These are phyloP conservation scores for Accipiter cooperii DNA, from an alignment of 2,113 vertebrate genomes.

Conservation along the genomic window DNA sequence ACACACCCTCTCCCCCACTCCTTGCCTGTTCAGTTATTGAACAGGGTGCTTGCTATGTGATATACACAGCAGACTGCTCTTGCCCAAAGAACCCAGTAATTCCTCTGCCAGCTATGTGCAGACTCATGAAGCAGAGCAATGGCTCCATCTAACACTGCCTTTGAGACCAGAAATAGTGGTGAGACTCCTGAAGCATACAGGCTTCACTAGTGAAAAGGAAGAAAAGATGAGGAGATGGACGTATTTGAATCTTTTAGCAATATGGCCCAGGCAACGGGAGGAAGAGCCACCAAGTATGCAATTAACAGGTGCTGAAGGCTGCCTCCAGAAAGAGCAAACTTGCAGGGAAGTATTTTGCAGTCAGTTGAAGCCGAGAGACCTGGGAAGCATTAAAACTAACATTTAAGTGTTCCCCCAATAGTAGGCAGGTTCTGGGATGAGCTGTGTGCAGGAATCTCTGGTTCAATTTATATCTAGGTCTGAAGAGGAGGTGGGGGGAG, in stretches of 20 bases:
- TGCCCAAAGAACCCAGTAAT: background rate
- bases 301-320: background rate
- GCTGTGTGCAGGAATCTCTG: background rate
- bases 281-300: background rate
- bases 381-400: background rate
- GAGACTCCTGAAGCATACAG: background rate
- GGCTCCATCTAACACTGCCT: background rate
- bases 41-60: accelerated
- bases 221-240: accelerated
- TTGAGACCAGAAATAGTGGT: background rate
- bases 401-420: background rate
- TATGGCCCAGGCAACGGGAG: background rate
- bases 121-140: background rate
- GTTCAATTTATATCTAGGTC: background rate
- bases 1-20: background rate
- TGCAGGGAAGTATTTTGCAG: background rate
- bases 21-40: background rate
- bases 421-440: background rate
- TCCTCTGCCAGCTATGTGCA: background rate
- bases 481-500: background rate
- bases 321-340: background rate
- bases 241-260: background rate
- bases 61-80: background rate
- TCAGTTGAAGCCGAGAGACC: background rate
- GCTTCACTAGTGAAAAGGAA: background rate